Evolutionary conservation across 2,797 vertebrate genomes (phyloP), one percentile per base, ranked within the genome.

Genomic region (Tragelaphus eurycerus): DNA sequence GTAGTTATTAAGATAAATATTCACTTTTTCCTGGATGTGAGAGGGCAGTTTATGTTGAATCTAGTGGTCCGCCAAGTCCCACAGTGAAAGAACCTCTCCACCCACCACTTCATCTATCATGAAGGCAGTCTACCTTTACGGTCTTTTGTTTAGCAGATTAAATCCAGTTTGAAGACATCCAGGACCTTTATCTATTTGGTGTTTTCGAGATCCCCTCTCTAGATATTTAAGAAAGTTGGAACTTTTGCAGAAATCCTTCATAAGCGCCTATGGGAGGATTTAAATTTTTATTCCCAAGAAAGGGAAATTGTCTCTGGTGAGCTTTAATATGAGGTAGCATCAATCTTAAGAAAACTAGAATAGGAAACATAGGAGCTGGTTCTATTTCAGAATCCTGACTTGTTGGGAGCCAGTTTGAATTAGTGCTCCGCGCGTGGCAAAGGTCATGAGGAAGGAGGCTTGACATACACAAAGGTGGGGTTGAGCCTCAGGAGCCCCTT

Each of bases 301-400:
- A 85, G 38, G 23, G 78, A 92, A 94, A 55, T 31, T 46, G 3
- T 87, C 34, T 96, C 43, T 38, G 25, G 11, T 60, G 43, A 96
- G 27, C 25, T 87, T 82, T 43, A 82, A 92, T 78, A 43, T 71
- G 23, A 82, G 2, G 27, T 27, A 96, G 21, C 25, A 96, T 78
- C n/a, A 71, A 38, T 62, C 60, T 97, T 97, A 89, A 93, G 83
- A 59, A 95, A 95, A 48, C 8, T 11, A 85, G 85, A 95, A 92
- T n/a, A 62, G 17, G 17, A 90, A 95, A 92, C 46, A 86, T 7
- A 62, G n/a, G 34, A 27, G 38, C 7, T 52, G 74, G 13, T 85
- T 78, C 29, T 85, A 34, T 87, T 95, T 82, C 50, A 90, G 46
- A 96, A 93, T 87, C 43, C 12, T 81, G 50, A 81, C 38, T 43